These are phyloP conservation scores for Caenorhabditis panamensis DNA, from an alignment of 2,888 invertebrate genomes.

Conservation along the genomic window DNA sequence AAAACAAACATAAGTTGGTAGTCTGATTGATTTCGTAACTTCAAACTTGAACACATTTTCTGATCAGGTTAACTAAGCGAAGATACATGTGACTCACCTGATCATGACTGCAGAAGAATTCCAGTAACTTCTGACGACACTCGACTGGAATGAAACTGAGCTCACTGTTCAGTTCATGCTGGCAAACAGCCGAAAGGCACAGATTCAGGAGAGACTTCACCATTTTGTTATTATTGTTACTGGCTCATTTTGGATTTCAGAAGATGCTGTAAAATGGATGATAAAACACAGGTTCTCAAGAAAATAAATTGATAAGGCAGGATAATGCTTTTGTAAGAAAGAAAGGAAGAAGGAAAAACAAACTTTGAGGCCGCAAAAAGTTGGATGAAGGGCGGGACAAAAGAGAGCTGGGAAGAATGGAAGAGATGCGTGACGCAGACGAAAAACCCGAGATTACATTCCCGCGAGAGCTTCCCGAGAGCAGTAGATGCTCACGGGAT, in stretches of 20 bases:
- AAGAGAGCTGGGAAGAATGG: constrained; percentile 20
- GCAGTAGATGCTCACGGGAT: constrained; percentile 16
- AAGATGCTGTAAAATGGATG: background rate
- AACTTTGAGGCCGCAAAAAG: constrained; percentile 42
- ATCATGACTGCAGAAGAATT: constrained; percentile 79
- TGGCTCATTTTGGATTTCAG: background rate
- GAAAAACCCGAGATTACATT: constrained; percentile 6
- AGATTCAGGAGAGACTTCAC: constrained; percentile 75
- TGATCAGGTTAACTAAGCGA: too few species aligned
- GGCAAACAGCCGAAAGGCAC: constrained; percentile 74
- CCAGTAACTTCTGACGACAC: constrained; percentile 76
- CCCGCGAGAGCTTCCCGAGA: constrained; percentile 12
- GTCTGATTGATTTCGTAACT: too few species aligned
- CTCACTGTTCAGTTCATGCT: constrained; percentile 69
- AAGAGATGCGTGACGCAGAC: constrained; percentile 16
- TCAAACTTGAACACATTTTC: too few species aligned
- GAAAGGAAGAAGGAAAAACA: constrained; percentile 23
- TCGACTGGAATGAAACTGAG: constrained; percentile 75
- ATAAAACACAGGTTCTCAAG: background rate
- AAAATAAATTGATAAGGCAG: constrained; percentile 1
- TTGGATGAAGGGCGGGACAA: constrained; percentile 26
- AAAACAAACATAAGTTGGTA: too few species aligned
- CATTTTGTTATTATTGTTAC: constrained; percentile 65
- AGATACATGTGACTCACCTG: constrained; percentile 58
- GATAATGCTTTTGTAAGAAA: background rate